These are phyloP conservation scores for Physella acuta DNA, from an alignment of 1,140 invertebrate genomes.

Conservation along the genomic window DNA sequence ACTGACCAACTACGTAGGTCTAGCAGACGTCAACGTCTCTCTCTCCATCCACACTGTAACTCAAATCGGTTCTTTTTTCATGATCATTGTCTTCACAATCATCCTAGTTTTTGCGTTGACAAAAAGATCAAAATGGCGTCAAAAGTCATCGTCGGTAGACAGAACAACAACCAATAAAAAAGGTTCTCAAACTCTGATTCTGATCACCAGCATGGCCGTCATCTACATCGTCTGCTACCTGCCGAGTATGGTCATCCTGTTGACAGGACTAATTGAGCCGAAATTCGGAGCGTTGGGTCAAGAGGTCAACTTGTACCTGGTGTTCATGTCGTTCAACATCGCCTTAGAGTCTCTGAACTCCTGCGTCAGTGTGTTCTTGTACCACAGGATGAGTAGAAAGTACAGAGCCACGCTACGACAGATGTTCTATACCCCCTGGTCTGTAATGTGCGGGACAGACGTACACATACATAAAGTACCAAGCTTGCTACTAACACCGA, in stretches of 20 bases:
- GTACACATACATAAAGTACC: too few relatives aligned
- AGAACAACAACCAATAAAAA: not conserved
- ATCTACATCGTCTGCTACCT: not conserved
- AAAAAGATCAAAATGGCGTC: not conserved
- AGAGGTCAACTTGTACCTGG: not conserved
- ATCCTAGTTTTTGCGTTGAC: not conserved
- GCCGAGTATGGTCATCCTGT: not conserved
- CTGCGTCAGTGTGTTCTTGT: not conserved
- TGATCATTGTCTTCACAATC: not conserved
- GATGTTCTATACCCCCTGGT: too few relatives aligned
- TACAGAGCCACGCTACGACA: not conserved
- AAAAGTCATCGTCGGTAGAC: not conserved
- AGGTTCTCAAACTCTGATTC: too few relatives aligned
- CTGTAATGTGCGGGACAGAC: too few relatives aligned
- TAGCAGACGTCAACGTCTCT: too few relatives aligned
- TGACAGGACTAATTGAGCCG: not conserved
- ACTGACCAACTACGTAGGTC: constrained; percentile 6
- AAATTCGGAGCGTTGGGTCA: not conserved
- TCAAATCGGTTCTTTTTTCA: not conserved
- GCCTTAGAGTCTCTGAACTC: not conserved
- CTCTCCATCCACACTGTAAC: not conserved
- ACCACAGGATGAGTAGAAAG: constrained; percentile 4
- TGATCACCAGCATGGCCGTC: not conserved
- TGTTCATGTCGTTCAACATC: not conserved
- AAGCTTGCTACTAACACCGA: too few relatives aligned